A percentile compares a stretch with the other conserved stretches of the same genome.
Evolutionary conservation across 2,797 vertebrate genomes (phyloP).

Genomic region (Myotis findleyi): DNA sequence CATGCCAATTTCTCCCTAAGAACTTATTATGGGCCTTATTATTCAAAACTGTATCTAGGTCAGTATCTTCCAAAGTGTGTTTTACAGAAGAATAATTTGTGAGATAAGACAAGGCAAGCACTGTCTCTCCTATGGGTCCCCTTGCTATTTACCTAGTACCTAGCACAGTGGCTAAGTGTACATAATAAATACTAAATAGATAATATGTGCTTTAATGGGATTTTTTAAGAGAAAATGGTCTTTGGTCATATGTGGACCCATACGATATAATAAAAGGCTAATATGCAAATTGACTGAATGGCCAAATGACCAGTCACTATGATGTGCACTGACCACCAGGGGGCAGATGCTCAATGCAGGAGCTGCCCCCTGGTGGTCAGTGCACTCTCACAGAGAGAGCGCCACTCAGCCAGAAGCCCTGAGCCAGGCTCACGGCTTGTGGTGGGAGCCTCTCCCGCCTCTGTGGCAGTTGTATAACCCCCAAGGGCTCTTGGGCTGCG

Average conservation of each 20-base stretch:
- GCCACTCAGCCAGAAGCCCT: no score
- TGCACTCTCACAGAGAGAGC: no score
- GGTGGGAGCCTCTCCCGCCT: fast-evolving
- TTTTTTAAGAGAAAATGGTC: background rate
- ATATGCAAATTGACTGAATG: no score
- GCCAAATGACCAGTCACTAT: no score
- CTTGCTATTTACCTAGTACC: background rate
- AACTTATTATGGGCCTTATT: background rate
- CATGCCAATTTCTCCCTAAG: background rate
- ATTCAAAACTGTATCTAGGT: background rate
- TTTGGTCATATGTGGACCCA: background rate
- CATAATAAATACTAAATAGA: background rate
- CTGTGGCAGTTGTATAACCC: fast-evolving
- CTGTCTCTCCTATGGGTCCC: background rate
- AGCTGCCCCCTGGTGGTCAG: no score
- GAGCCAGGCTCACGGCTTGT: no score
- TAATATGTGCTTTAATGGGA: background rate
- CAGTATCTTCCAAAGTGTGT: background rate
- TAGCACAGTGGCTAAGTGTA: background rate
- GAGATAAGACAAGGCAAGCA: background rate
- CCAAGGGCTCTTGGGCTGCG: no score
- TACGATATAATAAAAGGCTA: no score
- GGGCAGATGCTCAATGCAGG: no score
- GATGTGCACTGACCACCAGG: no score
- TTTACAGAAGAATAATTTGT: background rate